Evolutionary conservation across 2,113 vertebrate genomes (phyloP), one percentile per base, ranked within the genome.

Genomic region (Pelecanus crispus): DNA sequence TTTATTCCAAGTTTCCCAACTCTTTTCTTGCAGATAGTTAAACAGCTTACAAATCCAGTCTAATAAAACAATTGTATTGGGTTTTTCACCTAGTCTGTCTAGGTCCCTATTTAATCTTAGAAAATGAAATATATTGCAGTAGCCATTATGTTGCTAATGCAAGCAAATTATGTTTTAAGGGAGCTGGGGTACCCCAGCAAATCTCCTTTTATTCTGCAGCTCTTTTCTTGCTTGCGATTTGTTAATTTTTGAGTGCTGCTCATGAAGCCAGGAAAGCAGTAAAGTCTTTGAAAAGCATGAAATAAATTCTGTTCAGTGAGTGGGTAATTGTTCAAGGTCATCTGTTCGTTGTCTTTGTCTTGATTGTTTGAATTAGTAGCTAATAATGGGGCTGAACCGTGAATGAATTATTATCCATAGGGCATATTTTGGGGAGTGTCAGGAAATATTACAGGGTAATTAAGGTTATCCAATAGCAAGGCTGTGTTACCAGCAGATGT

Each of bases 381-480:
- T 98, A 98, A 98, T 98, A 97, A 97, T 83, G 97, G 97, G 97
- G 97, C 96, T 95, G 97, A 97, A 98, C 96, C 75, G 70, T 97
- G 98, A 98, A 98, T 98, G 98, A 98, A 98, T 98, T 98, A 97
- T 98, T 97, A 98, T 97, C 97, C 88, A 95, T 94, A 93, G 97
- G 97, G 97, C 97, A 97, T 97, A 98, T 98, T 98, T 98, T 92
- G 97, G 98, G 98, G 98, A 98, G 98, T 97, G 97, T 98, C 97
- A 97, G 98, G 98, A 98, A 97, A 98, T 98, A 98, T 98, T 98
- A 98, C 97, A 97, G 98, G 97, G 97, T 98, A 97, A 98, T 98
- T 98, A 98, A 97, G 94, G 97, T 97, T 97, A 97, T 92, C 98
- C 98, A 98, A 98, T 98, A 97, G 98, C 97, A 95, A 96, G 96